A percentile compares a stretch with the other conserved stretches of the same genome.
phyloP scores from a whole-genome alignment of 2,888 invertebrate genomes.

The Smittia aterrima region DNA sequence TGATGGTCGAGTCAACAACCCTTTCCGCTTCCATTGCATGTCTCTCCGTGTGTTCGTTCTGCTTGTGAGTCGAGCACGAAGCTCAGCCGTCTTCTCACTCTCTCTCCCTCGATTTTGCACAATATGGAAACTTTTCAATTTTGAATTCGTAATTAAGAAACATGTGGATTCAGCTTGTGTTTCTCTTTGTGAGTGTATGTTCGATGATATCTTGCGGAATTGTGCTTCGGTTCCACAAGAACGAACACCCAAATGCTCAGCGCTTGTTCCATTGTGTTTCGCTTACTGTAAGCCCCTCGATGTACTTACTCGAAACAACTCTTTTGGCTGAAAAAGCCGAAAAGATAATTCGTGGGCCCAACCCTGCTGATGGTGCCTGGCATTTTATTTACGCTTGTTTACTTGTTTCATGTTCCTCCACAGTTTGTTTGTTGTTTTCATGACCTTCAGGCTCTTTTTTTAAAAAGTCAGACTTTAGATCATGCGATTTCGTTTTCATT shows the following conservation, averaged over 20 bases:
- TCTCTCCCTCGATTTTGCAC: neutral
- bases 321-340: neutral
- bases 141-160: neutral
- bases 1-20: neutral
- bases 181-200: neutral
- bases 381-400: neutral
- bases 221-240: slow-evolving; percentile 3
- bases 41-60: neutral
- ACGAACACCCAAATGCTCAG: neutral
- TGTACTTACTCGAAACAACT: neutral
- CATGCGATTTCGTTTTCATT: neutral
- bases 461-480: neutral
- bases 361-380: slow-evolving; percentile 1
- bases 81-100: neutral
- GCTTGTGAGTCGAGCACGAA: neutral
- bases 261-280: neutral
- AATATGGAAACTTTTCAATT: slow-evolving; percentile 5
- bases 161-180: neutral
- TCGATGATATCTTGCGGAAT: neutral
- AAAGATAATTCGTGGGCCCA: neutral
- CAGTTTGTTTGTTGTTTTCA: neutral
- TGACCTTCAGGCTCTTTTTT: neutral
- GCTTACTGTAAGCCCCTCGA: neutral
- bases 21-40: neutral
- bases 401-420: neutral